Conservation (phyloP, 2,888 invertebrate species). For the Drosophila pseudotakahashii region DNA sequence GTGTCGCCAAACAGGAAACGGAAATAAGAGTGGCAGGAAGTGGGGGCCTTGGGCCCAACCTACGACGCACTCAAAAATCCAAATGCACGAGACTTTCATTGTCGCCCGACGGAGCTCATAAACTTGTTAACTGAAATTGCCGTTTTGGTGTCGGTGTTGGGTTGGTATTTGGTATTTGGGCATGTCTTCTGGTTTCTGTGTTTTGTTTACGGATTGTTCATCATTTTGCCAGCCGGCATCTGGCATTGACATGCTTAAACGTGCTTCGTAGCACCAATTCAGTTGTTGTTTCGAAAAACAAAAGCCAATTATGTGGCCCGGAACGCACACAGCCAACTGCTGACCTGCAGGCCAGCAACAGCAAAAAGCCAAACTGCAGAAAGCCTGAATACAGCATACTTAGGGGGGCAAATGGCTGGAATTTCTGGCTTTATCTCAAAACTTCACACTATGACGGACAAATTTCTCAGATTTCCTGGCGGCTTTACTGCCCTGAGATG, state of each 20-base stretch:
- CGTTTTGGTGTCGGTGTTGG: constrained; percentile 28
- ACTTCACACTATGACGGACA: constrained; percentile 27
- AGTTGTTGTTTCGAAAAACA: constrained; percentile 27
- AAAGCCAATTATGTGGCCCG: constrained; percentile 43
- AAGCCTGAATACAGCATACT: constrained; percentile 7
- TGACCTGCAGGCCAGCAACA: constrained; percentile 11
- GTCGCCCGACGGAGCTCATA: constrained; percentile 56
- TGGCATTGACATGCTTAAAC: constrained; percentile 65
- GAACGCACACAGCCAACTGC: constrained; percentile 17
- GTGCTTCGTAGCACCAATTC: constrained; percentile 44
- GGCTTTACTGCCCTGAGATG: constrained; percentile 5
- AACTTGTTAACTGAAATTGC: constrained; percentile 68
- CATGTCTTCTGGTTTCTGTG: constrained; percentile 10
- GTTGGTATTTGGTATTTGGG: constrained; percentile 9
- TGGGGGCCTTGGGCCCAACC: neutral
- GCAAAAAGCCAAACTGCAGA: constrained; percentile 10
- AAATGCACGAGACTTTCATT: constrained; percentile 50
- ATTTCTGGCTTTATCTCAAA: constrained; percentile 25
- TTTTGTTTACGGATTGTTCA: constrained; percentile 52
- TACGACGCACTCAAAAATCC: constrained; percentile 46
- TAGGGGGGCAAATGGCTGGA: neutral
- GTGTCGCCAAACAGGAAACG: constrained; percentile 13
- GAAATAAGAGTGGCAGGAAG: constrained; percentile 13
- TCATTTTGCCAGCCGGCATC: constrained; percentile 59
- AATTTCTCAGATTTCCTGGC: constrained; percentile 22